A percentile compares a stretch with the other conserved stretches of the same genome.
Evolutionary conservation across 1,140 invertebrate genomes (phyloP).

Genomic region (Lasioglossum albipes): DNA sequence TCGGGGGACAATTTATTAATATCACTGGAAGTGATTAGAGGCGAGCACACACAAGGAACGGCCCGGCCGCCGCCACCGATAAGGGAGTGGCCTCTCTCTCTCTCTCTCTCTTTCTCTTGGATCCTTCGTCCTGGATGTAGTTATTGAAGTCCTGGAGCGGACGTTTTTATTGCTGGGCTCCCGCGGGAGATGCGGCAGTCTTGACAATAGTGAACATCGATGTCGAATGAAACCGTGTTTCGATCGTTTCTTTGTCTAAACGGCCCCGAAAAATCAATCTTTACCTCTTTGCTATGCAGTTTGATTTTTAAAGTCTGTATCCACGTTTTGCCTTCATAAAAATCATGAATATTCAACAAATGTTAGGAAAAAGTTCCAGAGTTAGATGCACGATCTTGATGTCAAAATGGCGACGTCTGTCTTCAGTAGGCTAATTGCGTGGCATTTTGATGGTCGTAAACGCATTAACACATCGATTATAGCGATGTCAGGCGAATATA

Average conservation of each 20-base stretch:
- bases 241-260: too few species aligned
- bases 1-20: conserved; percentile 59
- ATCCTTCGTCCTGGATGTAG: conserved; percentile 6
- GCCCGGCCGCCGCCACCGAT: conserved; percentile 4
- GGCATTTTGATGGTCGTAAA: conserved; percentile 53
- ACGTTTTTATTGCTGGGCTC: conserved; percentile 20
- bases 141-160: conserved; percentile 25
- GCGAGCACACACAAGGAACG: conserved; percentile 5
- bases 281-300: too few species aligned
- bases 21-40: conserved; percentile 43
- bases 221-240: neutral
- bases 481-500: neutral
- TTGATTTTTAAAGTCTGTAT: too few species aligned
- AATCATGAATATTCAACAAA: too few species aligned
- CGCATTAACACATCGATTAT: conserved; percentile 60
- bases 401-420: neutral
- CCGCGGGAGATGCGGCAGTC: neutral
- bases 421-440: conserved; percentile 34
- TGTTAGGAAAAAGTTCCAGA: too few species aligned
- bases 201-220: neutral
- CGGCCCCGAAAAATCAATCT: too few species aligned
- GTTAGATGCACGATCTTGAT: too few species aligned
- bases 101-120: neutral
- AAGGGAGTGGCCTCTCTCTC: conserved; percentile 7
- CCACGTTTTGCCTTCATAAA: too few species aligned